These are phyloP conservation scores for Balaenoptera acutorostrata DNA, from an alignment of 2,113 vertebrate species.

Conservation along the genomic window DNA sequence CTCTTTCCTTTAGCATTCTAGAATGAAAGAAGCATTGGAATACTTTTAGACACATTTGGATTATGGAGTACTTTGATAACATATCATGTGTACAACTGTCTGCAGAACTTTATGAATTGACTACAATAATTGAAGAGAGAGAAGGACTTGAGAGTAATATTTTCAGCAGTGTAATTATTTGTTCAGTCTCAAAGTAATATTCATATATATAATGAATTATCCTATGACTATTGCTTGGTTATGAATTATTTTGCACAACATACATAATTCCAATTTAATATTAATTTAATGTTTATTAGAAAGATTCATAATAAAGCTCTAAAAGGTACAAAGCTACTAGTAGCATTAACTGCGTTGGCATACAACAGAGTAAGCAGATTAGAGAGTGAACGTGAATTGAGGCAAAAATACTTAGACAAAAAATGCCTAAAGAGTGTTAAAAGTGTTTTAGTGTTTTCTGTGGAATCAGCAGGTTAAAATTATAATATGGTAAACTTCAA, in stretches of 20 bases:
- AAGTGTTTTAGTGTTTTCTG: not conserved
- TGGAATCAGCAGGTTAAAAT: not conserved
- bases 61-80: not conserved
- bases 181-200: slow-evolving; percentile 15
- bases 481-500: not conserved
- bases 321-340: slow-evolving; percentile 22
- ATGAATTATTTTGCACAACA: slow-evolving; percentile 44
- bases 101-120: slow-evolving; percentile 26
- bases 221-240: slow-evolving; percentile 22
- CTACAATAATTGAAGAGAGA: not conserved
- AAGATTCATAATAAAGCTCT: slow-evolving; percentile 24
- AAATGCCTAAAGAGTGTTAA: not conserved
- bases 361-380: slow-evolving; percentile 2
- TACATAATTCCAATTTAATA: slow-evolving; percentile 48
- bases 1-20: not conserved
- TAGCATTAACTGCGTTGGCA: slow-evolving; percentile 17
- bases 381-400: slow-evolving; percentile 26
- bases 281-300: slow-evolving; percentile 45
- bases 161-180: slow-evolving; percentile 36
- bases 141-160: slow-evolving; percentile 4
- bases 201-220: slow-evolving; percentile 31
- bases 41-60: not conserved
- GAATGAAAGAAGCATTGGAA: not conserved
- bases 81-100: not conserved
- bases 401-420: not conserved